Percentiles rank a stretch among this genome's conserved stretches.
These are phyloP conservation scores for Panthera tigris DNA, from an alignment of 2,113 vertebrate species.

Conservation along the genomic window DNA sequence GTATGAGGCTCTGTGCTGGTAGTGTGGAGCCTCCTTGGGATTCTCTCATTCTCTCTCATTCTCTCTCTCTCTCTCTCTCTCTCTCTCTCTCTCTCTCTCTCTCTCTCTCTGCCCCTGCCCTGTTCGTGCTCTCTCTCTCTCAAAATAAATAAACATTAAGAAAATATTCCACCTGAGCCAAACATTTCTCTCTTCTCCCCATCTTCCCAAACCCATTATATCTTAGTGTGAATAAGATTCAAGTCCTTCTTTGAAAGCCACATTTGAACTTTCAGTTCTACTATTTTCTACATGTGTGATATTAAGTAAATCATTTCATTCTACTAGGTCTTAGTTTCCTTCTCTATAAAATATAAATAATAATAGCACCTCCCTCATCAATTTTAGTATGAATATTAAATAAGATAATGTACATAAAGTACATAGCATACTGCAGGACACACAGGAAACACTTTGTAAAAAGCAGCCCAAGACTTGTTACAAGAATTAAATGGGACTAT, in stretches of 20 bases:
- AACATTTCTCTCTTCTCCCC: neutral
- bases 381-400: neutral
- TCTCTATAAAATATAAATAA: conserved; percentile 27
- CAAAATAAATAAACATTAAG: neutral
- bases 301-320: conserved; percentile 26
- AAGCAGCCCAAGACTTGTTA: neutral
- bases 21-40: no score
- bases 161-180: neutral
- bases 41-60: no score
- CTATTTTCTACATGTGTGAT: neutral
- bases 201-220: neutral
- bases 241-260: neutral
- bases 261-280: conserved; percentile 4
- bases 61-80: no score
- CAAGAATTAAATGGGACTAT: neutral
- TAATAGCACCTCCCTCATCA: neutral
- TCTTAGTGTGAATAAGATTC: conserved; percentile 6
- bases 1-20: no score
- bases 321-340: neutral
- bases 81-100: no score
- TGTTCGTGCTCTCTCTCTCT: no score
- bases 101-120: no score
- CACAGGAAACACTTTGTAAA: neutral
- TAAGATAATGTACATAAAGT: neutral
- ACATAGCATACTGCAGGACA: neutral